Evolutionary conservation across 2,113 vertebrate species (phyloP).

Genomic region (Colossoma macropomum): DNA sequence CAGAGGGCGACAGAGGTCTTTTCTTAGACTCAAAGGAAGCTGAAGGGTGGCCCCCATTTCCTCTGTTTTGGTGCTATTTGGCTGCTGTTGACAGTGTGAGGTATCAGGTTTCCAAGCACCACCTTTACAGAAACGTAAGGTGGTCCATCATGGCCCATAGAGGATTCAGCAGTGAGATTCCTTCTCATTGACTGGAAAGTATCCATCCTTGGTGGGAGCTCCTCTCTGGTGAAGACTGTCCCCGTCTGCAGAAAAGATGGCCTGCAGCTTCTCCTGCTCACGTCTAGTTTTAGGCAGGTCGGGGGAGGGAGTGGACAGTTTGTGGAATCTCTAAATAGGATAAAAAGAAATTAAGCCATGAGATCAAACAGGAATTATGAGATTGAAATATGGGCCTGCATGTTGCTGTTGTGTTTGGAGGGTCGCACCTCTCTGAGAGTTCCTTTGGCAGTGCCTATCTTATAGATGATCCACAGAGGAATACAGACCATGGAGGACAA

Average conservation of each 20-base stretch:
- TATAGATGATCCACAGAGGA: slow-evolving; percentile 83
- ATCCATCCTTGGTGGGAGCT: slow-evolving; percentile 66
- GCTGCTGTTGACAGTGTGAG: slow-evolving; percentile 50
- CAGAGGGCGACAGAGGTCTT: slow-evolving; percentile 22
- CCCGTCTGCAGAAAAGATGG: slow-evolving; percentile 63
- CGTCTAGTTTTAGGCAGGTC: slow-evolving; percentile 73
- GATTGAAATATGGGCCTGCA: background rate
- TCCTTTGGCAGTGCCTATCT: slow-evolving; percentile 85
- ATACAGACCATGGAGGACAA: slow-evolving; percentile 94
- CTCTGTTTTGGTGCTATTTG: slow-evolving; percentile 44
- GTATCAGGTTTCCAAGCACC: slow-evolving; percentile 42
- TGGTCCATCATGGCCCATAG: slow-evolving; percentile 38
- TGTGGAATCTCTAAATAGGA: slow-evolving; percentile 65
- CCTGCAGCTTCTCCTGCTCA: slow-evolving; percentile 71
- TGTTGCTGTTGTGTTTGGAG: background rate
- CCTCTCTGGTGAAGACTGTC: slow-evolving; percentile 63
- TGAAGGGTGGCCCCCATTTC: background rate
- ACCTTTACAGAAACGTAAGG: slow-evolving; percentile 40
- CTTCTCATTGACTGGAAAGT: slow-evolving; percentile 72
- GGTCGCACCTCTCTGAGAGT: slow-evolving; percentile 85
- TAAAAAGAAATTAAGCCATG: background rate
- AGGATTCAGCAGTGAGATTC: slow-evolving; percentile 74
- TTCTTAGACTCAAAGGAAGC: background rate
- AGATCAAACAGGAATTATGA: background rate
- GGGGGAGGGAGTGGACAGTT: slow-evolving; percentile 70